Evolutionary conservation across 2,888 invertebrate species (phyloP), one percentile per base, ranked within the genome.

Genomic region (Erynnis tages): DNA sequence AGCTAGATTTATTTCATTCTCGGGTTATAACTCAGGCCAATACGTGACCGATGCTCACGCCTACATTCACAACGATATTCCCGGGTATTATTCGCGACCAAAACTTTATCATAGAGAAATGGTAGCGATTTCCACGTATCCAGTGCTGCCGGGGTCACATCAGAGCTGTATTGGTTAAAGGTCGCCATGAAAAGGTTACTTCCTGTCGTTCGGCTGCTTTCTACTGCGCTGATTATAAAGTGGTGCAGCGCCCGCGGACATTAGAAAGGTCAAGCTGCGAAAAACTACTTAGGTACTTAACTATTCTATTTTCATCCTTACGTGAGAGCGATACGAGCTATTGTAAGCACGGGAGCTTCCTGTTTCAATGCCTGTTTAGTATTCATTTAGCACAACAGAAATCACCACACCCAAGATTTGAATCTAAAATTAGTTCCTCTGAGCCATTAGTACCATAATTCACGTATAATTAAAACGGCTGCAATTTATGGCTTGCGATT

Each of bases 21-120:
- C 66, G 66, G 79, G 75, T 79, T 76, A 82, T 86, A 85, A 82
- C 81, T 87, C 73, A 79, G 76, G 71, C 73, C 75, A 77, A 82
- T 82, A 85, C 87, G 84, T 87, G 86, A 86, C 84, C 82, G 79
- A 82, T 82, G 73, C 74, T 83, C 85, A 87, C 87, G 85, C 83
- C 82, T 73, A 82, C 79, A 53, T 55, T 47, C 59, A 55, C 53
- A 50, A 29, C 49, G 38, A 56, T 57, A 57, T 56, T 54, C 53
- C 60, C 49, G 65, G 69, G 69, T 43, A 74, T 73, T 73, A 73
- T 75, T 71, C 74, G 70, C 64, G 65, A 69, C 43, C 56, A 66
- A 66, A 59, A 59, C 67, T 67, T 71, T 76, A 79, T 76, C 75
- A 71, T 61, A 62, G 65, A 68, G 76, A 81, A 85, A 82, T 83